Evolutionary conservation across 2,888 invertebrate genomes (phyloP).

Genomic region (Drosophila niveifrons): DNA sequence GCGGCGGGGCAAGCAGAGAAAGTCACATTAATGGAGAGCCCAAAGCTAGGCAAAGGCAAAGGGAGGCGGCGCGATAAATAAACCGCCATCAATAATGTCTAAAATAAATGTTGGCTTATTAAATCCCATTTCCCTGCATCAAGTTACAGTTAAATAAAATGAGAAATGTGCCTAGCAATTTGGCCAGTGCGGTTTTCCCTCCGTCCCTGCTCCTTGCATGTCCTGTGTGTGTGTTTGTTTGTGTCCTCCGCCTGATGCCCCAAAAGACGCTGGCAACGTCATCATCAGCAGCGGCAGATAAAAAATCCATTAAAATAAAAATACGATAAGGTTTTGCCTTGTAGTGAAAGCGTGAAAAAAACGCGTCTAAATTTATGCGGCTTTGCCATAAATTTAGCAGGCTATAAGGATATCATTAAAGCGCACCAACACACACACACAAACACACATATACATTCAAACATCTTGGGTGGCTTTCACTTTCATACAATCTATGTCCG

Average conservation of each 20-base stretch:
- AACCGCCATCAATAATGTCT: slow-evolving; percentile 78
- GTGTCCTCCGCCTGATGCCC: slow-evolving; percentile 33
- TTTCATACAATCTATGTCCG: slow-evolving; percentile 63
- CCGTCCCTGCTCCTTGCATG: slow-evolving; percentile 12
- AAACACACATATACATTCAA: slow-evolving; percentile 30
- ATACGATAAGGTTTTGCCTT: slow-evolving; percentile 74
- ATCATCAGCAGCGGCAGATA: slow-evolving; percentile 72
- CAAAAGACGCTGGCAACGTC: slow-evolving; percentile 56
- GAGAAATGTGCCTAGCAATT: slow-evolving; percentile 68
- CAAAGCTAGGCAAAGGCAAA: slow-evolving; percentile 22
- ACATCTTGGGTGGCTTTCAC: slow-evolving; percentile 75
- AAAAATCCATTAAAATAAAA: slow-evolving; percentile 83
- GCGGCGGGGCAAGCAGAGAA: slow-evolving; percentile 8
- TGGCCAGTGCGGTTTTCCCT: slow-evolving; percentile 52
- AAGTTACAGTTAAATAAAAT: slow-evolving; percentile 72
- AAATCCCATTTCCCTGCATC: slow-evolving; percentile 76
- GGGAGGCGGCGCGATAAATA: slow-evolving; percentile 60
- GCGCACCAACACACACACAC: slow-evolving; percentile 60
- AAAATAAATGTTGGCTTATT: slow-evolving; percentile 81
- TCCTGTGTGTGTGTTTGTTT: slow-evolving; percentile 35
- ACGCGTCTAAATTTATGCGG: slow-evolving; percentile 75
- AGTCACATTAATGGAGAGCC: slow-evolving; percentile 61
- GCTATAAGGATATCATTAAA: slow-evolving; percentile 82
- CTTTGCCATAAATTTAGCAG: slow-evolving; percentile 80
- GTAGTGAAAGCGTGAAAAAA: slow-evolving; percentile 74